phyloP scores from a whole-genome alignment of 2,113 vertebrate species.

The Psammodynastes pulverulentus region DNA sequence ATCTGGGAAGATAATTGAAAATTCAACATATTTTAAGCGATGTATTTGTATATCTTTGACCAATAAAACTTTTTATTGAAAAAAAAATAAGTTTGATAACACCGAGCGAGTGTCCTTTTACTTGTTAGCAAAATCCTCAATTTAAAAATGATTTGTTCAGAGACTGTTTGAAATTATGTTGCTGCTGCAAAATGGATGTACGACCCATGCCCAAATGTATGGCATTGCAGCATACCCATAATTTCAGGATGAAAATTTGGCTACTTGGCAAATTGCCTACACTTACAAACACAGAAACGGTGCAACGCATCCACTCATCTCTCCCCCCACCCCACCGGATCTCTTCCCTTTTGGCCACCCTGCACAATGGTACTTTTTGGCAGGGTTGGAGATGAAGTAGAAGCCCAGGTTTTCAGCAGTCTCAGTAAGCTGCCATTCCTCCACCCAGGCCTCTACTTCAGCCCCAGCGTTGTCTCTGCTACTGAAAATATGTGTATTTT shows the following conservation, averaged over 20 bases:
- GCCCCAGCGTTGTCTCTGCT: not conserved
- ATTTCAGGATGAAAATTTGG: not conserved
- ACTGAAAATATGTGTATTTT: not conserved
- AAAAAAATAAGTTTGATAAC: not conserved
- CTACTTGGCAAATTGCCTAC: not conserved
- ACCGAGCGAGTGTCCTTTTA: not conserved
- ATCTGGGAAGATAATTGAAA: too few relatives aligned
- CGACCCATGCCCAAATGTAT: not conserved
- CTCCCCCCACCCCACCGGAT: accelerated
- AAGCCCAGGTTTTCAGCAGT: not conserved
- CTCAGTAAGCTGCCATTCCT: not conserved
- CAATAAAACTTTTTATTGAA: too few relatives aligned
- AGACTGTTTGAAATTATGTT: not conserved
- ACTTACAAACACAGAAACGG: not conserved
- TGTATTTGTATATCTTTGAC: too few relatives aligned
- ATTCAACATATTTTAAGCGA: too few relatives aligned
- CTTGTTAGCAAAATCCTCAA: not conserved
- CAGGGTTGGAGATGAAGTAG: not conserved
- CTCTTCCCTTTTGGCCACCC: not conserved
- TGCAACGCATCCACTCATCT: not conserved
- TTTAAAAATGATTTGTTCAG: not conserved
- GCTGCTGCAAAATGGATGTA: not conserved
- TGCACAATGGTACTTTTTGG: not conserved
- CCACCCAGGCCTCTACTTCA: not conserved
- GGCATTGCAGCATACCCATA: not conserved